A percentile compares a stretch with the other conserved stretches of the same genome.
phyloP scores from a whole-genome alignment of 2,888 invertebrate genomes.

The Aethes cnicana region DNA sequence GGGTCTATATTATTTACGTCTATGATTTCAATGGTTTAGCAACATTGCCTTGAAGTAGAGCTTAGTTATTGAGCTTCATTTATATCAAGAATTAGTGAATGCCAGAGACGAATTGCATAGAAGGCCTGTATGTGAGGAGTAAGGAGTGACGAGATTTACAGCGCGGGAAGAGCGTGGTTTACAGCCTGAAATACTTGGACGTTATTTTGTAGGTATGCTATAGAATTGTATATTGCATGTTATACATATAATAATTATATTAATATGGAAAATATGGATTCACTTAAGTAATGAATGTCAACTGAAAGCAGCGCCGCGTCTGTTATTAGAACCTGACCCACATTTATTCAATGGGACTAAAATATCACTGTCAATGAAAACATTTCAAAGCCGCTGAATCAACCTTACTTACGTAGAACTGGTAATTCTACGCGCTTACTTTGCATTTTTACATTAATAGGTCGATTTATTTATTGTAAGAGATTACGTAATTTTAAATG shows the following conservation, averaged over 20 bases:
- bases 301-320: neutral
- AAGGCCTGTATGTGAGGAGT: too few species aligned
- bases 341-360: conserved; percentile 5
- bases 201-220: too few species aligned
- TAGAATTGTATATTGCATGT: neutral
- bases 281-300: conserved; percentile 3
- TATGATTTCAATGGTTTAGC: too few species aligned
- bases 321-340: conserved; percentile 5
- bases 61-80: too few species aligned
- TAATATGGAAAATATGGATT: neutral
- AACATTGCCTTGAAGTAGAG: too few species aligned
- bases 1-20: too few species aligned
- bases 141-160: too few species aligned
- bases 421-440: neutral
- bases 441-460: neutral
- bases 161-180: too few species aligned
- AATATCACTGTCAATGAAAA: conserved; percentile 8
- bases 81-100: too few species aligned
- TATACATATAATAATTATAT: neutral
- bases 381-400: conserved; percentile 5
- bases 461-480: neutral
- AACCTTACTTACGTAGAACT: conserved; percentile 8
- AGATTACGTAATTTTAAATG: too few species aligned
- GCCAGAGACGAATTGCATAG: too few species aligned
- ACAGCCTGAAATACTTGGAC: too few species aligned